Evolutionary conservation across 2,888 invertebrate genomes (phyloP), one percentile per base, ranked within the genome.

Genomic region (Lepidocyrtinus sp.): DNA sequence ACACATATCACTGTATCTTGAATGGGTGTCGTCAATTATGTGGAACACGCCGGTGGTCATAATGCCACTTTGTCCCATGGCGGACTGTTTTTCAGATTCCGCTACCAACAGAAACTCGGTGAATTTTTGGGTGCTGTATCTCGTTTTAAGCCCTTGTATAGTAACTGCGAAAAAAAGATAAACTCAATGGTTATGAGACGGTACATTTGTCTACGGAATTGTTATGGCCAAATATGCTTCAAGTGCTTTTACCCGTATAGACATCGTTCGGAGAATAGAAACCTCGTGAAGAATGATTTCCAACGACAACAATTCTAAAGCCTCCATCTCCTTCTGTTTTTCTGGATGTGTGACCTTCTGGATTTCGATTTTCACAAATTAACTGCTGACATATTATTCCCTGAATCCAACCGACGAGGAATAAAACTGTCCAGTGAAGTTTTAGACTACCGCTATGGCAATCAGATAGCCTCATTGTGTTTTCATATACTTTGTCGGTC

Each of bases 1-100:
- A 89, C 97, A 97, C 84, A 92, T 92, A 83, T 95, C 94, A 84
- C 95, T 93, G 88, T 95, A 96, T 86, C 93, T 93, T 0, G 95
- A 93, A 84, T 94, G 91, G 0, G 93, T 91, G 87, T 95, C 94
- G 15, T 94, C 93, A 76, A 92, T 91, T 0, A 94, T 90, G 88
- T 93, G 92, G 82, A 89, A 89, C 15, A 86, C 83, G 0, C 88
- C 88, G 0, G 86, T 86, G 22, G 86, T 86, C 85, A 94, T 93
- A 7, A 91, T 90, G 0, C 93, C 92, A 19, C 80, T 68, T n/a
- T 84, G 84, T 7, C 87, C 86, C 84, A 86, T 84, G 75, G 87
- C 86, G 3, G 72, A 72, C 69, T 86, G 87, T 75, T 87, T 88
- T 65, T 87, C 88, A 86, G 93, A 92, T 84, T 95, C 94, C 1